Evolutionary conservation across 2,113 vertebrate species (phyloP).

Genomic region (Corapipo altera): DNA sequence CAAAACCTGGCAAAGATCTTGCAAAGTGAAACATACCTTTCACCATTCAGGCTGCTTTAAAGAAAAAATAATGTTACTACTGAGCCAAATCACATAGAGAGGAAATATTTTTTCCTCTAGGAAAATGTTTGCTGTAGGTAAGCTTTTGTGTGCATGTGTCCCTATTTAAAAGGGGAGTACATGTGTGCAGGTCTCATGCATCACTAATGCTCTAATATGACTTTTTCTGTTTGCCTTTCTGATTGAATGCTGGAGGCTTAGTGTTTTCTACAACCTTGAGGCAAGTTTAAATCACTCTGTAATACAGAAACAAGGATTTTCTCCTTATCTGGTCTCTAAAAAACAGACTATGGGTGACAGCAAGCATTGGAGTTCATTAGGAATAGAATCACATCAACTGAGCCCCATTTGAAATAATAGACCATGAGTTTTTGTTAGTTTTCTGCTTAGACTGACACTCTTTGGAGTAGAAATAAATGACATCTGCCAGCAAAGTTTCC

Average conservation of each 20-base stretch:
- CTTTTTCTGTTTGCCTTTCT: not conserved
- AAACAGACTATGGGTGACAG: not conserved
- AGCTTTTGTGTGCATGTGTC: not conserved
- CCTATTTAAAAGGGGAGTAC: not conserved
- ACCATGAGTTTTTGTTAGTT: not conserved
- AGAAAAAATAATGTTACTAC: not conserved
- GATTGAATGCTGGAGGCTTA: not conserved
- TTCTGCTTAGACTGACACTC: not conserved
- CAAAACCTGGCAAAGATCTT: not conserved
- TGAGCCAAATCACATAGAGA: not conserved
- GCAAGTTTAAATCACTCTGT: not conserved
- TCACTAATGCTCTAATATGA: not conserved
- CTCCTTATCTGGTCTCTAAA: not conserved
- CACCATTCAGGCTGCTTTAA: not conserved
- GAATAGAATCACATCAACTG: fast-evolving
- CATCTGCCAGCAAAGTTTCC: not conserved
- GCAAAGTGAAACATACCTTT: not conserved
- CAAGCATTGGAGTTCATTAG: not conserved
- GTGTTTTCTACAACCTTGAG: not conserved
- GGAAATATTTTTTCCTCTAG: not conserved
- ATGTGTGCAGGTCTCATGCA: not conserved
- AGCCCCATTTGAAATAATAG: not conserved
- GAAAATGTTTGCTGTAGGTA: not conserved
- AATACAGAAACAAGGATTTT: not conserved
- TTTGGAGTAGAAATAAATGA: not conserved